These are phyloP conservation scores for Tryphoninae sp. DNA, from an alignment of 2,888 invertebrate genomes.

Conservation along the genomic window DNA sequence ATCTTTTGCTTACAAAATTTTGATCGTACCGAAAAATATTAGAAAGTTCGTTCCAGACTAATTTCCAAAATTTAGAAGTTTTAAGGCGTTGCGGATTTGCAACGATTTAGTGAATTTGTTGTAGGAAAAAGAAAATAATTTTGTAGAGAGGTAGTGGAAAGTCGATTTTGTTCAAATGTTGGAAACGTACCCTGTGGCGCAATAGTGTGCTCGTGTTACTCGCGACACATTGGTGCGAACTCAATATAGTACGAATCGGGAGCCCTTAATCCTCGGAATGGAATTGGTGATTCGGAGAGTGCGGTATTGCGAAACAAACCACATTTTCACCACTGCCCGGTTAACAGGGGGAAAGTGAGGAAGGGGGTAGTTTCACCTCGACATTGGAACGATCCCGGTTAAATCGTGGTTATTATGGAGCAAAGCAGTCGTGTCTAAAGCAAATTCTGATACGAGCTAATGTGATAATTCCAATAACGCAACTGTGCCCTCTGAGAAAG, in stretches of 20 bases:
- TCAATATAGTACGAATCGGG: neutral
- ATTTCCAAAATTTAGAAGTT: too few species aligned
- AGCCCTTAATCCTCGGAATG: conserved; percentile 3
- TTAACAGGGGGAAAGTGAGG: neutral
- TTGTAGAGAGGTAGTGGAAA: too few species aligned
- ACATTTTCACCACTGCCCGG: neutral
- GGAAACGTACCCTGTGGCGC: too few species aligned
- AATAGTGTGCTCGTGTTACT: too few species aligned
- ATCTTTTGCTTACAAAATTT: too few species aligned
- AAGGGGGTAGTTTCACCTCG: neutral
- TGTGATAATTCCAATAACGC: neutral
- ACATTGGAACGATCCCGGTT: neutral
- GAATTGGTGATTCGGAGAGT: neutral
- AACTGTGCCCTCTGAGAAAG: neutral
- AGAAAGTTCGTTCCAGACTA: too few species aligned
- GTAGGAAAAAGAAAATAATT: too few species aligned
- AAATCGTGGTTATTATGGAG: neutral
- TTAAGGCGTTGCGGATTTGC: neutral
- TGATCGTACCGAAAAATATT: too few species aligned
- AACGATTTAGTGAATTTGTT: neutral
- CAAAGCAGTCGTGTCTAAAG: neutral
- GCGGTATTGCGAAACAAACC: neutral
- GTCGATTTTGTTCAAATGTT: too few species aligned
- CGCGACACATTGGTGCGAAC: too few species aligned
- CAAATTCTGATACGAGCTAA: neutral